A percentile compares a stretch with the other conserved stretches of the same genome.
Conservation (phyloP, 2,888 invertebrate genomes). For the Ormyrus pomaceus region DNA sequence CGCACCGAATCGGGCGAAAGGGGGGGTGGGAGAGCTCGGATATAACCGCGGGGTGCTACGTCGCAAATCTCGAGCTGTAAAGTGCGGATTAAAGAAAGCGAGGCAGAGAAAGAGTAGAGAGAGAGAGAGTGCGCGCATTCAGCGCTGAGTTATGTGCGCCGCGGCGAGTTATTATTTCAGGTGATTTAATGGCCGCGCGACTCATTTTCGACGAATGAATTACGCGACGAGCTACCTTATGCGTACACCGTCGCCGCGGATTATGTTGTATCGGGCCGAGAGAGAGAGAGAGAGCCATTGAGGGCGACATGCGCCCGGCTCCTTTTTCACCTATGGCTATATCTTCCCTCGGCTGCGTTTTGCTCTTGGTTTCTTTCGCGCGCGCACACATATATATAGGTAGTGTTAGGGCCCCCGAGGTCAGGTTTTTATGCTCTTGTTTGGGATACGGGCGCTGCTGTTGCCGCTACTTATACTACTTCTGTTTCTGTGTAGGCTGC, state of each 20-base stretch:
- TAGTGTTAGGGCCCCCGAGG: no score
- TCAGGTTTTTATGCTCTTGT: no score
- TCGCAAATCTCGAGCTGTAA: slow-evolving; percentile 66
- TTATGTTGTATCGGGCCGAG: slow-evolving; percentile 44
- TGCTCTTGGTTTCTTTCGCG: neutral
- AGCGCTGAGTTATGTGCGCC: slow-evolving; percentile 68
- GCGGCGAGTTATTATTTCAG: slow-evolving; percentile 65
- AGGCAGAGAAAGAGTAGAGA: slow-evolving; percentile 64
- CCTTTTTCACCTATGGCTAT: neutral
- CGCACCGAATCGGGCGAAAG: no score
- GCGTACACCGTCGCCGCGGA: slow-evolving; percentile 2
- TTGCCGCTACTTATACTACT: no score
- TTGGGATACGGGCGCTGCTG: no score
- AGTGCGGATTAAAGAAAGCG: slow-evolving; percentile 64
- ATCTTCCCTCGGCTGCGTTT: neutral
- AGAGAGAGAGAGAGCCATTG: slow-evolving; percentile 1
- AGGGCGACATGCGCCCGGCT: slow-evolving; percentile 1
- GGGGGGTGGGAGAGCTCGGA: neutral
- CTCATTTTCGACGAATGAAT: slow-evolving; percentile 49
- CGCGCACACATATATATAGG: no score
- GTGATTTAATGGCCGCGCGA: slow-evolving; percentile 66
- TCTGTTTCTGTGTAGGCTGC: no score
- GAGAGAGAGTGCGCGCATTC: slow-evolving; percentile 55
- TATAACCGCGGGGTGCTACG: slow-evolving; percentile 8
- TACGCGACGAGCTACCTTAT: slow-evolving; percentile 8